Base-by-base conservation (phyloP, 2,888 invertebrate genomes). In the Lithophane socia region DNA sequence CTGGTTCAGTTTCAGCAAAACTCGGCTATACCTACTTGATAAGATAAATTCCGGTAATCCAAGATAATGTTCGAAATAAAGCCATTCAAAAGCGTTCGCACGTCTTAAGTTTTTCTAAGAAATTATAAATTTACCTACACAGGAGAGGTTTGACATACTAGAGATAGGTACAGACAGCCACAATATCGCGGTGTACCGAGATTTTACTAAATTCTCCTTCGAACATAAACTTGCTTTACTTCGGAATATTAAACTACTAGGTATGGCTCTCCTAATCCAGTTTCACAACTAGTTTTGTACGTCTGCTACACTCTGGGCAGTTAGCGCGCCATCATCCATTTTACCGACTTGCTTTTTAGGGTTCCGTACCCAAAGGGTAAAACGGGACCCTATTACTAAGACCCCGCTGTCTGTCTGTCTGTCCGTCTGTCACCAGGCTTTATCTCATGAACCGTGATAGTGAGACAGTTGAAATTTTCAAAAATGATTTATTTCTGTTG, bases 81-180 rank as follows among this genome's bases (percentile, higher is more conserved):
- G 54, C 60, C 63, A 29, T 70, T 67, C 47, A 80, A 61, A 73
- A 75, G 58, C 70, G 29, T 71, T 85, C 63, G 44, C 61, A 80
- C 44, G 73, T 65, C 84, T 69, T 44, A 37, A 60, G 42, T 71
- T 70, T 85, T 71, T 80, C 70, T 7, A 13, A 58, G 73, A 58
- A 74, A 85, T 83, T 85, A 83, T 85, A 82, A 84, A 80, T 70
- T n/a, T 74, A 37, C 37, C 4, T 37, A 67, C 69, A 73, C 65
- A 37, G 12, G 52, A 70, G 69, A 66, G 61, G 5, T 70, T 82
- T 63, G 29, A 70, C 29, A 49, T 61, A 52, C 18, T 2, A 71
- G 18, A 67, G 58, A 73, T 13, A 80, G 58, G 63, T 12, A 70
- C 18, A 63, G 54, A 61, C 16, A 29, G 64, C 18, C 49, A 21